phyloP scores from a whole-genome alignment of 2,113 vertebrate species.

The Macquaria australasica region DNA sequence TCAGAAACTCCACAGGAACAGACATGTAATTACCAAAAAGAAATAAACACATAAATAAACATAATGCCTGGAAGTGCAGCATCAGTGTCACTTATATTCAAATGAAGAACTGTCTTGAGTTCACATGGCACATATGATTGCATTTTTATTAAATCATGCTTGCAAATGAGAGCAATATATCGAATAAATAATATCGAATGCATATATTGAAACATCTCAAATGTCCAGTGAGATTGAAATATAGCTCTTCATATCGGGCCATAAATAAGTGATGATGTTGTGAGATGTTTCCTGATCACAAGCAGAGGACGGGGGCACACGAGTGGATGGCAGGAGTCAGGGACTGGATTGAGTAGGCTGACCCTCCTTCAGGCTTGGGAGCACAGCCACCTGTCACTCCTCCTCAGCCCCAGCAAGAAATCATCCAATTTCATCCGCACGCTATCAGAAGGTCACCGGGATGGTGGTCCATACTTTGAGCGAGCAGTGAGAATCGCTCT shows the following conservation, averaged over 20 bases:
- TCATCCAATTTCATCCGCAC: conserved; percentile 82
- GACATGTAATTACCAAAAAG: conserved; percentile 48
- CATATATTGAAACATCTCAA: conserved; percentile 57
- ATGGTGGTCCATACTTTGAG: conserved; percentile 75
- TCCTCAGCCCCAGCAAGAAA: conserved; percentile 79
- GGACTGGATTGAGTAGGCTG: conserved; percentile 70
- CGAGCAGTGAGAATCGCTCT: conserved; percentile 73
- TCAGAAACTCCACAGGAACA: conserved; percentile 28
- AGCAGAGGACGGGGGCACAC: conserved; percentile 50
- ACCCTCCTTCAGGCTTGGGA: conserved; percentile 78
- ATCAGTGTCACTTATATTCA: conserved; percentile 36
- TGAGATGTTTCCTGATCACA: conserved; percentile 74
- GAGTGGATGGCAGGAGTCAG: conserved; percentile 47
- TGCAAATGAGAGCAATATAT: conserved; percentile 47
- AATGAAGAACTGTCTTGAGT: conserved; percentile 41
- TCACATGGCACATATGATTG: conserved; percentile 41
- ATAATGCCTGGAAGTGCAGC: conserved; percentile 45
- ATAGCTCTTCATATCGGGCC: conserved; percentile 62
- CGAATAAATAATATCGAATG: no score
- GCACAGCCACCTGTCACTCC: conserved; percentile 85
- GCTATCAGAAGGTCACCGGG: conserved; percentile 78
- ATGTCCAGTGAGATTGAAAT: conserved; percentile 71
- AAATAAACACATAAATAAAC: conserved; percentile 64
- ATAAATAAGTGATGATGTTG: conserved; percentile 81
- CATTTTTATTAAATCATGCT: conserved; percentile 57